Base-by-base conservation (phyloP, 1,140 invertebrate genomes). In the Zaprionus lachaisei region DNA sequence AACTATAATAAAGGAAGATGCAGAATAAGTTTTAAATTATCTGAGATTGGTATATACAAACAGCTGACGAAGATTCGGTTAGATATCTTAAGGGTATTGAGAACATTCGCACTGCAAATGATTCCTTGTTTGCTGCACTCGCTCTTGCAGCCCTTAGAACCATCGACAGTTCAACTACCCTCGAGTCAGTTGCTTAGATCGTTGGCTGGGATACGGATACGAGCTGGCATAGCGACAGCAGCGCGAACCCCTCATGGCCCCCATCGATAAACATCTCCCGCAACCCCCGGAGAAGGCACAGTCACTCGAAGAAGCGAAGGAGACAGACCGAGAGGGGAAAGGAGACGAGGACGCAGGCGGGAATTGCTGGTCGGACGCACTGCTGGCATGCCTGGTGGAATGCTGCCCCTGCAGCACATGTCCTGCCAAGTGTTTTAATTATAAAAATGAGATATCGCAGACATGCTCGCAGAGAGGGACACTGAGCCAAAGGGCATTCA, bases 391-490 rank as follows among this genome's bases (percentile, higher is more conserved):
- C 15, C 57, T 72, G 56, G 38, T 38, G 70, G 74, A 77, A 77
- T 77, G 63, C 70, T 72, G 63, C 47, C n/a, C 41, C 69, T 55
- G 69, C 69, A 57, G 70, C 63, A 77, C 74, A 77, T 79, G 76
- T 79, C 72, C 76, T 79, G 72, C 76, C 72, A 75, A 79, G 71
- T 75, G 76, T 79, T 79, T 79, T 79, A 79, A 79, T 79, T 79
- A 79, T 74, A 79, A 74, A 75, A 79, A 79, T 77, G 74, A 77
- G 74, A 77, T 77, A 77, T 73, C 74, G 72, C 65, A 68, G 58
- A 78, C 64, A 54, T 58, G 22, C 54, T 47, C 38, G 9, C 31
- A 14, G 44, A 41, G 58, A 58, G 6, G 58, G n/a, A 62, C 57
- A 54, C 44, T 26, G 28, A 64, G 54, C 47, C 49, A 31, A 58